Evolutionary conservation across 1,140 invertebrate genomes (phyloP).

Genomic region (Drosophila funebris): DNA sequence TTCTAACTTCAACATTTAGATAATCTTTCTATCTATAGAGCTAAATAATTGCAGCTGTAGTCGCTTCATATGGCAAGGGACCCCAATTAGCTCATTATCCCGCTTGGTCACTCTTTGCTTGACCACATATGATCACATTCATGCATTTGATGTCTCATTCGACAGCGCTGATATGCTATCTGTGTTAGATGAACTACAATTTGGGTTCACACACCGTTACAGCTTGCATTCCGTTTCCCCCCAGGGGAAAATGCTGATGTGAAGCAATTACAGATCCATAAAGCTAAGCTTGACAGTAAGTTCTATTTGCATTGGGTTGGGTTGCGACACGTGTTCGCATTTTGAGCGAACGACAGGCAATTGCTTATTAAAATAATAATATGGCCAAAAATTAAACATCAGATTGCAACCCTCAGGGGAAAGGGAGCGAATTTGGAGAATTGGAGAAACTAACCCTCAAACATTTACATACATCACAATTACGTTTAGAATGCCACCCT

Average conservation of each 20-base stretch:
- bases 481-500: constrained; percentile 55
- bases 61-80: background rate
- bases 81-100: constrained; percentile 22
- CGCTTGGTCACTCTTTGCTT: constrained; percentile 20
- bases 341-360: constrained; percentile 55
- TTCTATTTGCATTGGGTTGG: constrained; percentile 36
- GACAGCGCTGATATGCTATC: constrained; percentile 8
- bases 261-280: constrained; percentile 46
- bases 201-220: constrained; percentile 19
- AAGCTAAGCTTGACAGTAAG: constrained; percentile 3
- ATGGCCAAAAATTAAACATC: constrained; percentile 51
- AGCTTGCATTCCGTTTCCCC: constrained; percentile 1
- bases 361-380: constrained; percentile 77
- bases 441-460: constrained; percentile 40
- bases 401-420: constrained; percentile 51
- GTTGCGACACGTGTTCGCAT: constrained; percentile 62
- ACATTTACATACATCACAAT: constrained; percentile 40
- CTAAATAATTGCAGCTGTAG: background rate
- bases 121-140: constrained; percentile 7
- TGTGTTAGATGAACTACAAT: constrained; percentile 8
- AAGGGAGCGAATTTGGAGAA: background rate
- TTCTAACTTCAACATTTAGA: background rate
- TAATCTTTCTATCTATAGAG: background rate
- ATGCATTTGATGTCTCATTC: constrained; percentile 12
- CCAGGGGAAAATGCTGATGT: background rate